Conservation (phyloP, 2,888 invertebrate genomes). For the Ophraella communa region DNA sequence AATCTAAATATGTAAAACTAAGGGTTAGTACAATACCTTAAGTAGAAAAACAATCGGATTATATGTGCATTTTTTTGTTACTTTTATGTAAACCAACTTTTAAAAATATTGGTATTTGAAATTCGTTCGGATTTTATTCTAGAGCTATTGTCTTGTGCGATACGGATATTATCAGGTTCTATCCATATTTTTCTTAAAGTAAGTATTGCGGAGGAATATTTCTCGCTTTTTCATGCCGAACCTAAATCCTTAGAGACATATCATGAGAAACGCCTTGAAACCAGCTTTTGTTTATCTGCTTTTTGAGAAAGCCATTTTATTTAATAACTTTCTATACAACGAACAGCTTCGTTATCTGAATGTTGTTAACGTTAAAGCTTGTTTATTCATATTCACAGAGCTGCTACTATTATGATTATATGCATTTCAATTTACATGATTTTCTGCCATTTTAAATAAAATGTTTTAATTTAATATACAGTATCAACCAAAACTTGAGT, state of each 20-base stretch:
- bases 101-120: background rate
- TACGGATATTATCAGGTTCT: constrained; percentile 12
- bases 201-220: constrained; percentile 26
- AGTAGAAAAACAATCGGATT: too few species aligned
- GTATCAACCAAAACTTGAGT: too few species aligned
- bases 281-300: constrained; percentile 34
- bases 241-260: constrained; percentile 29
- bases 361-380: constrained; percentile 18
- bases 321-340: constrained; percentile 30
- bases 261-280: constrained; percentile 19
- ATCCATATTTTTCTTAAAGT: constrained; percentile 19
- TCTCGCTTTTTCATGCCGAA: constrained; percentile 26
- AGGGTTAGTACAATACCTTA: too few species aligned
- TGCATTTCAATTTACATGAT: too few species aligned
- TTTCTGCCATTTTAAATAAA: too few species aligned
- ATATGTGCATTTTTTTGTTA: too few species aligned
- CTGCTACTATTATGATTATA: too few species aligned
- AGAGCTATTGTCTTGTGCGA: constrained; percentile 1
- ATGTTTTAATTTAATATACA: too few species aligned
- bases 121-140: background rate
- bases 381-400: background rate
- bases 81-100: too few species aligned
- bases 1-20: too few species aligned
- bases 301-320: constrained; percentile 32
- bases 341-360: constrained; percentile 24